Percentiles rank a stretch among this genome's conserved stretches.
Evolutionary conservation across 2,888 invertebrate genomes (phyloP).

Genomic region (Agrotis ipsilon): DNA sequence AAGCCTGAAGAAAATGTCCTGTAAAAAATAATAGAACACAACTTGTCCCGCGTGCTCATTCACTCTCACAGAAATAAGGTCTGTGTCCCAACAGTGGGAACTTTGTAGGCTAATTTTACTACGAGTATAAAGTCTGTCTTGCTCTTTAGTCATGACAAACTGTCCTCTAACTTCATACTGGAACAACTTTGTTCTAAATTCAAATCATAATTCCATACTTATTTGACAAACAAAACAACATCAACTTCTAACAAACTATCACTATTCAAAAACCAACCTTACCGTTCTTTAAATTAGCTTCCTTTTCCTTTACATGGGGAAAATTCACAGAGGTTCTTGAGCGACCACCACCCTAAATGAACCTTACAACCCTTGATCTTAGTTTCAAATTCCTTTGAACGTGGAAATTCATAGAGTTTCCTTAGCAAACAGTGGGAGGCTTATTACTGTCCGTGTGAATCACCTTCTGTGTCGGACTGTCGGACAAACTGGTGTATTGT

Average conservation of each 20-base stretch:
- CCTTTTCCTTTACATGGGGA: slow-evolving; percentile 16
- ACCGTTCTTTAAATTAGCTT: fast-evolving
- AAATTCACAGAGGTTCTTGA: slow-evolving; percentile 20
- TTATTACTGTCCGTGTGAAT: slow-evolving; percentile 79
- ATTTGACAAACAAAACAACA: slow-evolving; percentile 37
- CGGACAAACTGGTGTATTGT: slow-evolving; percentile 66
- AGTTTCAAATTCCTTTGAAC: slow-evolving; percentile 28
- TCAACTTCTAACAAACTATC: background rate
- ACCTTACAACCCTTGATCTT: fast-evolving
- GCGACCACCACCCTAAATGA: slow-evolving; percentile 27
- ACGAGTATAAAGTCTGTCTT: too few relatives aligned
- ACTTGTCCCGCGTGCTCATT: too few relatives aligned
- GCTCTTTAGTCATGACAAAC: too few relatives aligned
- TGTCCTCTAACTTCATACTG: background rate
- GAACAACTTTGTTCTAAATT: slow-evolving; percentile 26
- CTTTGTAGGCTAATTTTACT: too few relatives aligned
- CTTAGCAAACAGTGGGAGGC: slow-evolving; percentile 72
- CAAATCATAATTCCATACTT: slow-evolving; percentile 26
- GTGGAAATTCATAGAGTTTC: slow-evolving; percentile 18
- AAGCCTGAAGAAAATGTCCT: background rate
- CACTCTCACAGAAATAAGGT: too few relatives aligned
- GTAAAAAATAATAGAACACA: background rate
- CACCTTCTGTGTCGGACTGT: slow-evolving; percentile 69
- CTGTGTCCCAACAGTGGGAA: background rate
- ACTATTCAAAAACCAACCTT: slow-evolving; percentile 22